Percentiles rank a stretch among this genome's conserved stretches.
Evolutionary conservation across 2,797 vertebrate species (phyloP).

Genomic region (Spondyliosoma cantharus): DNA sequence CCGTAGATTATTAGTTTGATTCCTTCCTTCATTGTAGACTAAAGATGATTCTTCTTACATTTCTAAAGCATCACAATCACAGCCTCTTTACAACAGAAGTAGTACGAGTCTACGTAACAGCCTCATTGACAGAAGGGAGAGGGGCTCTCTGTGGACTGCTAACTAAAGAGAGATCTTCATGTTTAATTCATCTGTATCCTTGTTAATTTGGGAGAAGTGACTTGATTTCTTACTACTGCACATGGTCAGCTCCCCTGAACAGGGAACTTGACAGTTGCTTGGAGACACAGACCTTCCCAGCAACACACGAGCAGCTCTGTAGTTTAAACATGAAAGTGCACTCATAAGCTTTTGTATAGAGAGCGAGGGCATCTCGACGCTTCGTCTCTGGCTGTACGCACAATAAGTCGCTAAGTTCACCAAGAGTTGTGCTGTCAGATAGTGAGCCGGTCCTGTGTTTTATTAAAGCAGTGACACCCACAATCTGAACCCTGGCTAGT

Average conservation of each 20-base stretch:
- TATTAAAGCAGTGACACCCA: background rate
- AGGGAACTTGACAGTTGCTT: slow-evolving; percentile 45
- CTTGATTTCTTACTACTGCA: slow-evolving; percentile 30
- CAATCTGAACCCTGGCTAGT: background rate
- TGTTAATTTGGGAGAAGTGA: slow-evolving; percentile 43
- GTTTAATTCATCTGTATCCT: slow-evolving; percentile 56
- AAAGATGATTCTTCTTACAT: background rate
- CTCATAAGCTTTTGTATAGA: slow-evolving; percentile 8
- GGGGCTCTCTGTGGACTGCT: slow-evolving; percentile 7
- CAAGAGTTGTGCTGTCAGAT: background rate
- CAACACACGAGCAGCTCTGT: slow-evolving; percentile 20
- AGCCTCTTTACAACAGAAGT: background rate
- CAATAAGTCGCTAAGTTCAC: background rate
- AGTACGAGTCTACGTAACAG: background rate
- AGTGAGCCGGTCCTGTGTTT: background rate
- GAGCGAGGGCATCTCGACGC: background rate
- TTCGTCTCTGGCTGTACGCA: slow-evolving; percentile 10
- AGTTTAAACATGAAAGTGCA: slow-evolving; percentile 39
- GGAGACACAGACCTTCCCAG: slow-evolving; percentile 44
- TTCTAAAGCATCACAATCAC: slow-evolving; percentile 23
- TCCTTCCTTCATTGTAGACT: background rate
- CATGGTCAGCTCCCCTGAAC: slow-evolving; percentile 24
- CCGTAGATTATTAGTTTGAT: background rate
- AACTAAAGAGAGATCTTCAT: slow-evolving; percentile 40
- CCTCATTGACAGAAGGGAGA: slow-evolving; percentile 4